Conservation (phyloP, 2,797 vertebrate genomes). For the Carapus acus region DNA sequence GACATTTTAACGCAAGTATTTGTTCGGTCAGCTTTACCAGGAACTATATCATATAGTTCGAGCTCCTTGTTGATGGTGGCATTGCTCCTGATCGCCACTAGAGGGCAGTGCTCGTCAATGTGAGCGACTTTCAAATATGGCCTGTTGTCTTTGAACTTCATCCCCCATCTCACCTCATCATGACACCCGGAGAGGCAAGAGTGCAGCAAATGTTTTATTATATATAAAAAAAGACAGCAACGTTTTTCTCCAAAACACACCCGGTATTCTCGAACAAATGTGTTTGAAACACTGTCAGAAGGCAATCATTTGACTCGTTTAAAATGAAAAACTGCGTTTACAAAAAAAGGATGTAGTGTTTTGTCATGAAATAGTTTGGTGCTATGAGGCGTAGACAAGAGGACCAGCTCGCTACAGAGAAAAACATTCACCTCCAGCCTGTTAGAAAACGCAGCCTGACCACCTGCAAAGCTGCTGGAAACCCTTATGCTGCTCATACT, state of each 20-base stretch:
- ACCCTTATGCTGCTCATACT: slow-evolving; percentile 14
- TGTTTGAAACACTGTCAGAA: slow-evolving; percentile 27
- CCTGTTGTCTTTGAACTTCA: too few relatives aligned
- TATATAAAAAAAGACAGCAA: slow-evolving; percentile 66
- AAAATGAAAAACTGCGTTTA: slow-evolving; percentile 29
- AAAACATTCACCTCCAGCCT: slow-evolving; percentile 16
- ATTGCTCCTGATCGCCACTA: slow-evolving; percentile 8
- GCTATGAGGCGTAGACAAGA: slow-evolving; percentile 30
- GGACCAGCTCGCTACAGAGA: slow-evolving; percentile 16
- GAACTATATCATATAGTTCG: too few relatives aligned
- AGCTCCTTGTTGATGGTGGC: not conserved
- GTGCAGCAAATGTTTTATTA: slow-evolving; percentile 67
- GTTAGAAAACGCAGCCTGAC: slow-evolving; percentile 13
- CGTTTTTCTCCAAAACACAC: slow-evolving; percentile 48
- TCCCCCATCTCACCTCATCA: not conserved
- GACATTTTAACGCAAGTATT: too few relatives aligned
- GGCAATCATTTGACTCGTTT: slow-evolving; percentile 22
- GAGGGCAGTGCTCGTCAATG: slow-evolving; percentile 17
- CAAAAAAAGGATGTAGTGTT: slow-evolving; percentile 21
- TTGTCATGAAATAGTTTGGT: slow-evolving; percentile 19
- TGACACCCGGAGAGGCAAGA: slow-evolving; percentile 21
- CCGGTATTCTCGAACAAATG: slow-evolving; percentile 50
- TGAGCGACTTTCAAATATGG: too few relatives aligned
- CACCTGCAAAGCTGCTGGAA: slow-evolving; percentile 14
- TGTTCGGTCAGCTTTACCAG: too few relatives aligned